Percentiles rank a stretch among this genome's conserved stretches.
These are phyloP conservation scores for Empidonax traillii DNA, from an alignment of 2,113 vertebrate species.

Conservation along the genomic window DNA sequence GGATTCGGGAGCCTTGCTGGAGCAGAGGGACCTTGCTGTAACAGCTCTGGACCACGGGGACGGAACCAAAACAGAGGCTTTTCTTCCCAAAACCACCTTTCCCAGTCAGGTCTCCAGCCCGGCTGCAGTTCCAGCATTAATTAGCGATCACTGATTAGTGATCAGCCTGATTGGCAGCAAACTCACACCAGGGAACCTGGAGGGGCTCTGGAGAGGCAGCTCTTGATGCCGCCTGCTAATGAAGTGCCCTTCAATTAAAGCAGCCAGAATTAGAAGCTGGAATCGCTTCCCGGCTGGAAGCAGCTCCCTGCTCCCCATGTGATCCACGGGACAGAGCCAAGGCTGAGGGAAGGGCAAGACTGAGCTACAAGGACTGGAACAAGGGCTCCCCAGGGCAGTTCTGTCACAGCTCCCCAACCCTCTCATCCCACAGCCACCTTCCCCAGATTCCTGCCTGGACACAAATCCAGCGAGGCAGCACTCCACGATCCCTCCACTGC, in stretches of 20 bases:
- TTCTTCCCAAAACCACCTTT: fast-evolving
- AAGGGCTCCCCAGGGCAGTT: neutral
- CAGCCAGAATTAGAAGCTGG: neutral
- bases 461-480: fast-evolving
- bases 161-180: neutral
- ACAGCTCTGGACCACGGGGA: neutral
- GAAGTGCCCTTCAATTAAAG: neutral
- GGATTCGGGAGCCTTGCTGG: fast-evolving
- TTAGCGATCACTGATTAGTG: neutral
- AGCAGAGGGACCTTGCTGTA: neutral
- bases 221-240: neutral
- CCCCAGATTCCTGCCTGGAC: neutral
- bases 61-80: neutral
- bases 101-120: neutral
- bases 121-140: neutral
- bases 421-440: neutral
- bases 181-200: neutral
- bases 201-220: neutral
- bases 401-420: neutral
- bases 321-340: fast-evolving
- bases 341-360: neutral
- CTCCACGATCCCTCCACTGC: neutral
- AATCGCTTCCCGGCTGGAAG: neutral
- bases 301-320: neutral
- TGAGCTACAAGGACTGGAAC: fast-evolving